phyloP scores from a whole-genome alignment of 2,888 invertebrate genomes.

The Macrosiphum euphorbiae region DNA sequence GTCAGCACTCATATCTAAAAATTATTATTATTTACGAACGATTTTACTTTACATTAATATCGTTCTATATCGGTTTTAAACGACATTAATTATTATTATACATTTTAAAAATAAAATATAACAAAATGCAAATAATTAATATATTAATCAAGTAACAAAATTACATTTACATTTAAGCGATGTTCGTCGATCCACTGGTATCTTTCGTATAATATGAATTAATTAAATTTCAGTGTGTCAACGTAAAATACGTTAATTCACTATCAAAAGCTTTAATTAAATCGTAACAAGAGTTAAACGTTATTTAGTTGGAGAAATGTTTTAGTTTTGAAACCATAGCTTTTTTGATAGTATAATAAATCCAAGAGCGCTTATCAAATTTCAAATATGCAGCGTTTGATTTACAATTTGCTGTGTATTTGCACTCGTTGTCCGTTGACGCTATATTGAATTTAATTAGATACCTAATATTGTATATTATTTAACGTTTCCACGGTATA shows the following conservation, averaged over 20 bases:
- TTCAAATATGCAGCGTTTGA: background rate
- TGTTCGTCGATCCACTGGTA: background rate
- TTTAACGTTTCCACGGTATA: background rate
- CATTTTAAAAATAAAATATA: background rate
- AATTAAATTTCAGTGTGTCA: background rate
- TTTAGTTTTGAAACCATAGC: background rate
- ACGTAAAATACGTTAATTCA: background rate
- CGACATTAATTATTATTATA: background rate
- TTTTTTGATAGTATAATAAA: background rate
- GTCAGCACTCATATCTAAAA: background rate
- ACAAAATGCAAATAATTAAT: background rate
- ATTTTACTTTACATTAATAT: background rate
- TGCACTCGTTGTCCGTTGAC: background rate
- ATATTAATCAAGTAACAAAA: background rate
- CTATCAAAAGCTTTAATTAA: slow-evolving; percentile 6
- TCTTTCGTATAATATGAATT: background rate
- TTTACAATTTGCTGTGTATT: background rate
- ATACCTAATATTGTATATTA: background rate
- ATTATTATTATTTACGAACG: background rate
- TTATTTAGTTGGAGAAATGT: background rate
- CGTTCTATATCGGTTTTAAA: background rate
- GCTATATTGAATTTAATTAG: background rate
- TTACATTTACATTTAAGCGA: background rate
- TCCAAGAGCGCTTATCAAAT: background rate
- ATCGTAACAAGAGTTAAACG: background rate